Conservation (phyloP, 92 coral and sea anemone genomes). For the Epizoanthus fatuus region DNA sequence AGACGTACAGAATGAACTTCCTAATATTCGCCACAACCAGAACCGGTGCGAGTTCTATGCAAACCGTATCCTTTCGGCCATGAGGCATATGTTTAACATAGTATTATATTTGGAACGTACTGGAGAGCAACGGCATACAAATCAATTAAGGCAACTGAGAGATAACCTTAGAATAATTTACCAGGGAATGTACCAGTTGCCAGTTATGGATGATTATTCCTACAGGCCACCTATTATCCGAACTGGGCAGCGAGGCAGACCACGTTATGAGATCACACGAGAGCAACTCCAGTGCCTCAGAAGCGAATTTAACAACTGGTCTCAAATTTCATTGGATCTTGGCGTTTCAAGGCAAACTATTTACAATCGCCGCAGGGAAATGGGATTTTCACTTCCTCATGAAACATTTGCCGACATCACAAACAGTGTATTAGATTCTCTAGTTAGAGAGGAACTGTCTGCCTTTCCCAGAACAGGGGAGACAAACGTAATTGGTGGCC, state of each 20-base stretch:
- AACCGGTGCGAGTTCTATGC: slow-evolving; percentile 63
- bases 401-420: slow-evolving; percentile 28
- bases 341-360: slow-evolving; percentile 65
- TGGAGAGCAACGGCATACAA: neutral
- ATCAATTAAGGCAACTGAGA: neutral
- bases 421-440: neutral
- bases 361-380: slow-evolving; percentile 55
- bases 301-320: slow-evolving; percentile 52
- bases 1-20: slow-evolving; percentile 17
- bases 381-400: slow-evolving; percentile 54
- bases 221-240: slow-evolving; percentile 40
- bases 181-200: slow-evolving; percentile 16
- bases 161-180: neutral
- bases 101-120: slow-evolving; percentile 16
- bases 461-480: slow-evolving; percentile 63
- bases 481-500: slow-evolving; percentile 44
- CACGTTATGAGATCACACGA: slow-evolving; percentile 24
- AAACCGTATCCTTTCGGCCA: slow-evolving; percentile 35
- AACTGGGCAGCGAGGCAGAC: slow-evolving; percentile 59
- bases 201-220: slow-evolving; percentile 36
- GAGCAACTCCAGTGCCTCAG: slow-evolving; percentile 58
- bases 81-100: slow-evolving; percentile 40
- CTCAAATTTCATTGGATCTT: slow-evolving; percentile 47
- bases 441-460: neutral
- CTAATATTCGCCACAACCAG: slow-evolving; percentile 14